phyloP scores from a whole-genome alignment of 1,140 invertebrate genomes.

The Cotesia glomerata region DNA sequence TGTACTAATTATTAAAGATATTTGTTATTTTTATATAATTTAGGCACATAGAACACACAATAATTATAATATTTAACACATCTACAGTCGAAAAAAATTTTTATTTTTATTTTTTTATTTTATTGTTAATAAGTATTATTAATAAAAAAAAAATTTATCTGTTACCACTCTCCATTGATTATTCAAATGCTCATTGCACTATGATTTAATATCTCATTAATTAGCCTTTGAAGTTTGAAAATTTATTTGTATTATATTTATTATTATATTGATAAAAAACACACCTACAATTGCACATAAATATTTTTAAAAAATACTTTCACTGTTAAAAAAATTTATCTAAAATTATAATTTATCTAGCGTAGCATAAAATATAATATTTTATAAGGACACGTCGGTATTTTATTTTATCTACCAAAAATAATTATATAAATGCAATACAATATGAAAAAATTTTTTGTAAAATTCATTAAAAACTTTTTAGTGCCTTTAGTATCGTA shows the following conservation, averaged over 20 bases:
- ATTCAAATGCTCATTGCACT: not conserved
- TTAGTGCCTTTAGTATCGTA: no score
- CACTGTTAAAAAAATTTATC: slow-evolving; percentile 1
- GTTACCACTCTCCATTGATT: not conserved
- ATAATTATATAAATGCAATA: not conserved
- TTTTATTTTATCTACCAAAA: not conserved
- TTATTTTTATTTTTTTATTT: not conserved
- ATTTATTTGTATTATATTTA: not conserved
- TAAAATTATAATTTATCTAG: slow-evolving; percentile 8
- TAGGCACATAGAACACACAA: slow-evolving; percentile 31
- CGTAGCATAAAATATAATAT: slow-evolving; percentile 2
- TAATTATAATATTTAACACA: slow-evolving; percentile 19
- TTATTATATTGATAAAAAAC: not conserved
- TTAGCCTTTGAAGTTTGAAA: not conserved
- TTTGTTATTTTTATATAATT: slow-evolving; percentile 11
- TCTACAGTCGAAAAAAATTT: slow-evolving; percentile 3
- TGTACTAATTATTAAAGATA: slow-evolving; percentile 8
- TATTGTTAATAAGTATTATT: not conserved
- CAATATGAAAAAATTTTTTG: no score
- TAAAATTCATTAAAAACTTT: no score
- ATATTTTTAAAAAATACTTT: slow-evolving; percentile 7
- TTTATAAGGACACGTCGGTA: slow-evolving; percentile 27
- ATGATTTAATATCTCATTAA: not conserved
- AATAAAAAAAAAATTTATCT: not conserved
- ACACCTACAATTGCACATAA: not conserved